Conservation (phyloP, 1,140 invertebrate species). For the Lucilia cuprina region DNA sequence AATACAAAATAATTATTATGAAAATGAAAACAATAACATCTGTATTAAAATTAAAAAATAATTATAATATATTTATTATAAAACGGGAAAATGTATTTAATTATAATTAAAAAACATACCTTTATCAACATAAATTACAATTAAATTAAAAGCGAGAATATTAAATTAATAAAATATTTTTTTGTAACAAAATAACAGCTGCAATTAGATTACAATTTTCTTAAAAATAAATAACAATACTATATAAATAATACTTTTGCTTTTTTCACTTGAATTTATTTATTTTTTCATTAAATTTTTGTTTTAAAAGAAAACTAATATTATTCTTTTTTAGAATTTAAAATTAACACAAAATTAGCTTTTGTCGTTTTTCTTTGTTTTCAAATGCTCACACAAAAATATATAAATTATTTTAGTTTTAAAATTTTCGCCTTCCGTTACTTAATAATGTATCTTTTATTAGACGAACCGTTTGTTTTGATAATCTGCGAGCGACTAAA, state of each 20-base stretch:
- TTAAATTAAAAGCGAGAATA: not conserved
- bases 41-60: not conserved
- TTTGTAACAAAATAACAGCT: not conserved
- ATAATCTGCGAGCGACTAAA: not conserved
- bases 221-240: not conserved
- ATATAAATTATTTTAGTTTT: not conserved
- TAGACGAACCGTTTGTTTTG: not conserved
- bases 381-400: not conserved
- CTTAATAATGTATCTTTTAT: not conserved
- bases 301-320: too few species aligned
- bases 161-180: not conserved
- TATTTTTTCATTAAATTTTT: too few species aligned
- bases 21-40: not conserved
- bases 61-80: not conserved
- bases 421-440: not conserved
- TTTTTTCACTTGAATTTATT: too few species aligned
- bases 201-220: not conserved
- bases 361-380: not conserved
- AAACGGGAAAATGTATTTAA: not conserved
- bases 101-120: not conserved
- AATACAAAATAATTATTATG: not conserved
- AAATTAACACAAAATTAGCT: not conserved
- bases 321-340: not conserved
- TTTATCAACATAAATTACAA: not conserved
- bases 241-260: too few species aligned